Base-by-base conservation (phyloP, 2,888 invertebrate genomes). In the Charanyca ferruginea region DNA sequence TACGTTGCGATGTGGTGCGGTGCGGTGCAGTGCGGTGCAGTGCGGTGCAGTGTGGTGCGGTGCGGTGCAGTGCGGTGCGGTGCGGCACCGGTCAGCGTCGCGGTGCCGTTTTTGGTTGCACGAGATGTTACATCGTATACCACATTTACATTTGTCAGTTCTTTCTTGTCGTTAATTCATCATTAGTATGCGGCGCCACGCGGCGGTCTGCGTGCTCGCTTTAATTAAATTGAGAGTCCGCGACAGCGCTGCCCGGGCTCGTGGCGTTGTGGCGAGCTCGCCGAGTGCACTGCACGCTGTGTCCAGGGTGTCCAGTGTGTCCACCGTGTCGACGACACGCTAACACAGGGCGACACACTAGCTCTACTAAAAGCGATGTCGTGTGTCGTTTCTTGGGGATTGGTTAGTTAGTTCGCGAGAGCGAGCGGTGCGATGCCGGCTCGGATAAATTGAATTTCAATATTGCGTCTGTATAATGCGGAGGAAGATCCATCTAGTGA, bases 181-280 rank as follows among this genome's bases (percentile, higher is more conserved):
- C 73, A 82, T 85, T 81, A 80, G 82, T 82, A 87, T 85, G 86
- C 86, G 73, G 58, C 66, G 73, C 20, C 85, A 84, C 79, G 78
- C 66, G 49, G 55, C 38, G 47, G 44, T 13, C 54, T 38, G 38
- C 4, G 38, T 20, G 45, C 9, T 7, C 9, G 47, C 51, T 70
- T 81, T 77, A 74, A 82, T 84, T 82, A 79, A 79, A 81, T 81
- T 78, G 66, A 65, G 73, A 76, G 58, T 61, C 65, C 53, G n/a
- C 41, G 38, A 9, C 38, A 64, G 54, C 59, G 44, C 70, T 23
- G 23, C 8, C n/a, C n/a, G n/a, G n/a, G n/a, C n/a, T n/a, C n/a
- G n/a, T n/a, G n/a, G n/a, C n/a, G n/a, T n/a, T n/a, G 38, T 1
- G 42, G n/a, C 35, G 57, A 44, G 9, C 7, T 23, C 22, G 16